Conservation (phyloP, 2,888 invertebrate genomes). For the Nymphalis polychloros region DNA sequence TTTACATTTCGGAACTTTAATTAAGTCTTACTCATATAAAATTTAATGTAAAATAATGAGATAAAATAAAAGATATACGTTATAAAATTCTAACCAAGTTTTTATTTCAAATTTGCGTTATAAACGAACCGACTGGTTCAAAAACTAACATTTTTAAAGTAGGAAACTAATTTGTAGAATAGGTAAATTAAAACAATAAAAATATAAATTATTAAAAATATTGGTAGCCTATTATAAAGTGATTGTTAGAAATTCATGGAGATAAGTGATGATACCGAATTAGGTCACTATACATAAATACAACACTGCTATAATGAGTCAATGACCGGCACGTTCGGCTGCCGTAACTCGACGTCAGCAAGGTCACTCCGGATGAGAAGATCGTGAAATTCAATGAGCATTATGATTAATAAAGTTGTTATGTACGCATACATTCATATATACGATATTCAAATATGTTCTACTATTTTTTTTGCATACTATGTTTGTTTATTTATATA, state of each 20-base stretch:
- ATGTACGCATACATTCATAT: background rate
- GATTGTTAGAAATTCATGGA: conserved; percentile 1
- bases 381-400: conserved; percentile 18
- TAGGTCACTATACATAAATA: conserved; percentile 65
- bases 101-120: too few relatives aligned
- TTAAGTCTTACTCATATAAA: too few relatives aligned
- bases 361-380: conserved; percentile 54
- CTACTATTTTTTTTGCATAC: too few relatives aligned
- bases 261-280: conserved; percentile 42
- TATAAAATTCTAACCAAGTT: too few relatives aligned
- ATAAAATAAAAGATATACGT: too few relatives aligned
- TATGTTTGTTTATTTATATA: too few relatives aligned
- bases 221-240: background rate
- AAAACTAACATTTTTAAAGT: too few relatives aligned
- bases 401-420: background rate
- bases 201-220: conserved; percentile 1
- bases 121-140: too few relatives aligned
- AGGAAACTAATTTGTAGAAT: too few relatives aligned
- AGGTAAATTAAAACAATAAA: background rate
- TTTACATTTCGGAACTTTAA: too few relatives aligned
- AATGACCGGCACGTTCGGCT: conserved; percentile 55
- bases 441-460: too few relatives aligned
- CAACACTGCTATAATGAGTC: conserved; percentile 57
- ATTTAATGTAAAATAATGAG: too few relatives aligned
- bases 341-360: conserved; percentile 55